phyloP scores from a whole-genome alignment of 2,888 invertebrate species.

The Mythimna loreyi region DNA sequence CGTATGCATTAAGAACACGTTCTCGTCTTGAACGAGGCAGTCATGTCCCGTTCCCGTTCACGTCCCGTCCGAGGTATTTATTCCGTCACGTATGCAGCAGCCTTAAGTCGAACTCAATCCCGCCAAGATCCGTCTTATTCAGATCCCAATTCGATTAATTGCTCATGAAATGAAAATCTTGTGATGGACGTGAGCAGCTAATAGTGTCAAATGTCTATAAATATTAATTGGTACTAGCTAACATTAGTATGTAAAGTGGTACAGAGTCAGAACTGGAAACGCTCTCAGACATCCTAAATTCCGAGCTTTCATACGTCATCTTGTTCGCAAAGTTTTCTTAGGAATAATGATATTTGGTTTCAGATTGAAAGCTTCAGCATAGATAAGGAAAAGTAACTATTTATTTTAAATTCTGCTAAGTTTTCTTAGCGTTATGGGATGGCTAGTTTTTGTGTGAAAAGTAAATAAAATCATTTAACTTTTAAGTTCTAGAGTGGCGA shows the following conservation, averaged over 20 bases:
- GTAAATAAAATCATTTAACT: too few species aligned
- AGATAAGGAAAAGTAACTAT: neutral
- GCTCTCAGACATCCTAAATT: slow-evolving; percentile 54
- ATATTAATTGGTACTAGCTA: slow-evolving; percentile 58
- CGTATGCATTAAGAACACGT: too few species aligned
- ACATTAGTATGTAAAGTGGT: slow-evolving; percentile 59
- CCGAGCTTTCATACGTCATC: slow-evolving; percentile 46
- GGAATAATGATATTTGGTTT: slow-evolving; percentile 7
- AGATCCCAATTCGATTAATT: slow-evolving; percentile 22
- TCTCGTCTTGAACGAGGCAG: too few species aligned
- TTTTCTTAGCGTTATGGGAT: neutral
- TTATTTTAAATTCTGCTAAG: neutral
- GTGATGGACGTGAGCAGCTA: slow-evolving; percentile 33
- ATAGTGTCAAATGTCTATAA: slow-evolving; percentile 53
- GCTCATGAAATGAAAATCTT: slow-evolving; percentile 54
- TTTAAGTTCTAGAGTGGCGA: too few species aligned
- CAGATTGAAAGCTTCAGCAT: slow-evolving; percentile 3
- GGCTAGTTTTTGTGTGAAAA: neutral
- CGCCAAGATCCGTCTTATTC: slow-evolving; percentile 31
- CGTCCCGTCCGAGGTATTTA: too few species aligned
- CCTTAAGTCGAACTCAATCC: slow-evolving; percentile 30
- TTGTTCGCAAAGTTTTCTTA: slow-evolving; percentile 11
- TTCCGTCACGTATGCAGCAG: too few species aligned
- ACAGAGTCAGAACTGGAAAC: slow-evolving; percentile 34
- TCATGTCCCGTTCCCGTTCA: too few species aligned